Conservation (phyloP, 2,797 vertebrate genomes). For the Loris lydekkerianus region DNA sequence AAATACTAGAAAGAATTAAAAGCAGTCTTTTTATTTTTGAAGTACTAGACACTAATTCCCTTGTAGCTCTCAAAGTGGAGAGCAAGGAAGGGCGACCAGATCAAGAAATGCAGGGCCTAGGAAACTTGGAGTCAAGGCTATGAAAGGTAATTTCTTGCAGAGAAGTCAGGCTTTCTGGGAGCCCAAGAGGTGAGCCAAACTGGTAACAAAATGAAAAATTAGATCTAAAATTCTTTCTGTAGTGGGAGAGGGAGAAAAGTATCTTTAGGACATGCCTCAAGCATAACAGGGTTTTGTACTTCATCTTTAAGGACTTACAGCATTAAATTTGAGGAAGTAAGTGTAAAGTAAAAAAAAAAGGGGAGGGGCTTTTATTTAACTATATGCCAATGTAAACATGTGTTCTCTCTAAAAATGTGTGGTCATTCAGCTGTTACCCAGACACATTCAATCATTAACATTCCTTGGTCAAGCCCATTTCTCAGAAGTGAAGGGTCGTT, state of each 20-base stretch:
- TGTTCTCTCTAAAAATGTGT: not conserved
- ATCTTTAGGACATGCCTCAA: not conserved
- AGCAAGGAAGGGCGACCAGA: not conserved
- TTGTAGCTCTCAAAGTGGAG: not conserved
- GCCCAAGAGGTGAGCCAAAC: not conserved
- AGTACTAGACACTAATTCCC: not conserved
- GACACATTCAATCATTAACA: not conserved
- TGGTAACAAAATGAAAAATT: not conserved
- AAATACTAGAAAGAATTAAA: not conserved
- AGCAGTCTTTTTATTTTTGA: not conserved
- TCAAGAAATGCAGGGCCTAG: not conserved
- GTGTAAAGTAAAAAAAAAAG: not conserved
- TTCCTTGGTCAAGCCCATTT: not conserved
- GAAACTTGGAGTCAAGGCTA: not conserved
- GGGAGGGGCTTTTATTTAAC: not conserved
- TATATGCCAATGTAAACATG: not conserved
- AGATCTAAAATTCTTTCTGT: not conserved
- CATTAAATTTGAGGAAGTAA: constrained; percentile 19
- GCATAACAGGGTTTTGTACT: not conserved
- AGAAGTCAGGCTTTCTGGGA: not conserved
- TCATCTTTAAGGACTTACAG: not conserved
- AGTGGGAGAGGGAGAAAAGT: not conserved
- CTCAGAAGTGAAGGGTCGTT: not conserved
- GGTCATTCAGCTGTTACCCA: not conserved
- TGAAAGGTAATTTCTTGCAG: not conserved